Evolutionary conservation across 1,140 invertebrate genomes (phyloP), one percentile per base, ranked within the genome.

Genomic region (Anadara kagoshimensis): DNA sequence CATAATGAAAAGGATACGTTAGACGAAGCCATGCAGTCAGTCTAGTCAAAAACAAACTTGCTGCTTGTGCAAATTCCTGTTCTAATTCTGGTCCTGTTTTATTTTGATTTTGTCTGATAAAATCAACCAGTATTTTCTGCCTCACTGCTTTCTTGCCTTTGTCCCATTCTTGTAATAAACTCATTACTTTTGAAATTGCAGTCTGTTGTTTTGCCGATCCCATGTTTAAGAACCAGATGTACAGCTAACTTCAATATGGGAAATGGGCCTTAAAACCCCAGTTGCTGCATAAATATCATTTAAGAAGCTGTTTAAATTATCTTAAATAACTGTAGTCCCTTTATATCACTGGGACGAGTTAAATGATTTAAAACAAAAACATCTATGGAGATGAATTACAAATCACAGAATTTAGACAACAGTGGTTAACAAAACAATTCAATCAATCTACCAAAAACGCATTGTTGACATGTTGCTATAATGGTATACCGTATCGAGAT

Each of bases 51-150:
- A 90, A 89, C n/a, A 90, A 78, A 76, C 88, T 89, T 3, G 88
- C 89, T 12, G 87, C 87, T 75, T 89, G 83, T 24, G 88, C 89
- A 80, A 90, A 89, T 66, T 88, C 86, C 43, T 85, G 80, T 76
- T 90, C 89, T 20, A 90, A 67, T 69, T 89, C 88, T 24, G 89
- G 87, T 18, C 87, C 88, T 20, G 88, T 89, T 81, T 88, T 90
- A 69, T 88, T 87, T 74, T 87, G 79, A 76, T 88, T 87, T 58
- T 89, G 87, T 51, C 59, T 64, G 14, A 90, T 86, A 73, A 90
- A 90, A 74, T 89, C 85, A 59, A 81, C 64, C 24, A 90, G 75
- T 58, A 90, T 88, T 63, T 82, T 85, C 61, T 81, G 83, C 29
- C 89, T 78, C 18, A 83, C 79, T 44, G 69, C 58, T 79, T 86